Base-by-base conservation (phyloP, 2,113 vertebrate species). In the Sebastes fasciatus region DNA sequence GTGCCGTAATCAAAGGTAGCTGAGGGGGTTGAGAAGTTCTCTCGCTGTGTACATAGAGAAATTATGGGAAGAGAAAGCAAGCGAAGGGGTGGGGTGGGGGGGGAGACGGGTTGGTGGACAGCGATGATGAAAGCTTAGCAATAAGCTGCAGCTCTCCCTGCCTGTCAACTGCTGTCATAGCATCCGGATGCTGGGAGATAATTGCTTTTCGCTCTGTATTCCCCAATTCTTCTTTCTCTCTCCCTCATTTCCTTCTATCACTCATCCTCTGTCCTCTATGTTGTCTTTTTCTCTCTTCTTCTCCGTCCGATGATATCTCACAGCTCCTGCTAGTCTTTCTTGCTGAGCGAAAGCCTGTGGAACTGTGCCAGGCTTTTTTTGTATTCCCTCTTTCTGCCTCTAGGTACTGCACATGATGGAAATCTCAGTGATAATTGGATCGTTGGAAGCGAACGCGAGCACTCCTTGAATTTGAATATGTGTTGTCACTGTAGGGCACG, bases 111-210 rank as follows among this genome's bases (percentile, higher is more conserved):
- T 21, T 74, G 63, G 75, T 67, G 82, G 81, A 77, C 57, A 57
- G 62, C 52, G 6, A 61, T 85, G 91, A 93, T 93, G 88, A 93
- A 92, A 93, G 91, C 87, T 84, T 62, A 78, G 88, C 79, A 90
- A 92, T 89, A 92, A 88, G 84, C 90, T 88, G 86, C 74, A 92
- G 86, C 88, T 87, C 86, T 90, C 87, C 88, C 86, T 93, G 88
- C 77, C 89, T 91, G 90, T 89, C 91, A 93, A 60, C 85, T 71
- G 79, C 85, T 86, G 80, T 91, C 92, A 91, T 79, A 85, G 88
- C 88, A 92, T 85, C 89, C 52, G 77, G 72, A 92, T 82, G 57
- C 83, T 72, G 65, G 0, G 8, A 90, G 89, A 93, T 94, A 94
- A 94, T 94, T 92, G 88, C 86, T 88, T 86, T 86, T 80, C 74